Evolutionary conservation across 2,113 vertebrate genomes (phyloP).

Genomic region (Synodontis membranacea): DNA sequence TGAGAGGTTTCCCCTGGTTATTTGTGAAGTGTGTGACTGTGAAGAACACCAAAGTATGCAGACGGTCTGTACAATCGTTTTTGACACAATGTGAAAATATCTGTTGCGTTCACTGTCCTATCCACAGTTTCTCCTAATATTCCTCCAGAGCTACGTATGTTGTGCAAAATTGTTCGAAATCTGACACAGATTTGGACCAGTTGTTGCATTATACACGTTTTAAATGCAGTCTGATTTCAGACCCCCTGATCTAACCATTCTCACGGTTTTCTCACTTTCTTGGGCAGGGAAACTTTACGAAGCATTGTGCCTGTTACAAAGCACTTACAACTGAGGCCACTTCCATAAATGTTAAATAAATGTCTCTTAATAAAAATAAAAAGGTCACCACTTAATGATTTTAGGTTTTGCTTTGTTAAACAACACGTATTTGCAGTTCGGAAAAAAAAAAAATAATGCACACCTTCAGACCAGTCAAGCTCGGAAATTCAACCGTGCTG

Average conservation of each 20-base stretch:
- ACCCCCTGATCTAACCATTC: background rate
- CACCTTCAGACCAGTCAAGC: background rate
- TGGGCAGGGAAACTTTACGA: background rate
- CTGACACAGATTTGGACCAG: no score
- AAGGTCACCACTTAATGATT: background rate
- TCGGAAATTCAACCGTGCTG: background rate
- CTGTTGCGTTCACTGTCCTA: background rate
- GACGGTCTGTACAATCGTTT: background rate
- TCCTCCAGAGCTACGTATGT: background rate
- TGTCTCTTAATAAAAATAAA: background rate
- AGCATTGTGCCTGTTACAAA: background rate
- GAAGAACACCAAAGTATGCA: background rate
- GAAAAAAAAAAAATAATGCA: background rate
- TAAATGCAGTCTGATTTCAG: background rate
- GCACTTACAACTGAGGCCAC: background rate
- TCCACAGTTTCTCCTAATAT: background rate
- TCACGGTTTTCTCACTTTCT: background rate
- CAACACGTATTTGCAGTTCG: background rate
- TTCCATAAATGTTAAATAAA: background rate
- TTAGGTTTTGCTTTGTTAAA: background rate
- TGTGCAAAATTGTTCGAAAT: background rate
- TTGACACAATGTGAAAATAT: background rate
- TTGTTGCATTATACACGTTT: background rate
- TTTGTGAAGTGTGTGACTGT: slow-evolving; percentile 5
- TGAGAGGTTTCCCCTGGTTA: slow-evolving; percentile 29